Evolutionary conservation across 1,140 invertebrate species (phyloP).

Genomic region (Drosophila serrata): DNA sequence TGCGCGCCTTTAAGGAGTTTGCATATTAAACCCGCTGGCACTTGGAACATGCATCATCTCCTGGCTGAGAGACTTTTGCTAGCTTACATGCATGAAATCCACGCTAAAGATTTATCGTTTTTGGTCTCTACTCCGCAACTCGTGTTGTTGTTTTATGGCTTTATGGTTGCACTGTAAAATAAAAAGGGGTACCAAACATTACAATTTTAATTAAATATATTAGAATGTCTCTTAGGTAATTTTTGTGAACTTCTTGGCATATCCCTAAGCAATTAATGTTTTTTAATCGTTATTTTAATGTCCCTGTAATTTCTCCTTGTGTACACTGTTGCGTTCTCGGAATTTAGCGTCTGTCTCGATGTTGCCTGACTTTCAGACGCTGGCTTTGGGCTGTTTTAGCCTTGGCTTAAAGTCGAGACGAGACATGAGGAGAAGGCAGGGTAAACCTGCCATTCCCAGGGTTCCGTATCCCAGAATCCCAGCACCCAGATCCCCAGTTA

Average conservation of each 20-base stretch:
- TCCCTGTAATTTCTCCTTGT: not conserved
- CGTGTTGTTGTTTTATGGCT: slow-evolving; percentile 33
- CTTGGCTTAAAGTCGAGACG: slow-evolving; percentile 68
- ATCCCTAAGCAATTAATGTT: accelerated
- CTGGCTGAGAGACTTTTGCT: slow-evolving; percentile 40
- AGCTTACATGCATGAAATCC: slow-evolving; percentile 73
- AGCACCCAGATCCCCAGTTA: slow-evolving; percentile 29
- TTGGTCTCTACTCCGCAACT: slow-evolving; percentile 10
- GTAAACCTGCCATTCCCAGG: not conserved
- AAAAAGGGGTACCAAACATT: not conserved
- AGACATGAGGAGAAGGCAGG: slow-evolving; percentile 5
- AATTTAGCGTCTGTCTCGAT: slow-evolving; percentile 65
- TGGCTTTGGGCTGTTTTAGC: slow-evolving; percentile 65
- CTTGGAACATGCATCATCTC: slow-evolving; percentile 56
- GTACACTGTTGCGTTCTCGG: slow-evolving; percentile 54
- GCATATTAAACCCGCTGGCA: slow-evolving; percentile 55
- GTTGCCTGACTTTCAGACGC: slow-evolving; percentile 61
- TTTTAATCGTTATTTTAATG: not conserved
- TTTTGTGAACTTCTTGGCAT: not conserved
- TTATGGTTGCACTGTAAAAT: slow-evolving; percentile 12
- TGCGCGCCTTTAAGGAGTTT: slow-evolving; percentile 38
- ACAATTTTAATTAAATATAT: not conserved
- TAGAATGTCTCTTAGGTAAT: not conserved
- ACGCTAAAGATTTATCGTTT: slow-evolving; percentile 73
- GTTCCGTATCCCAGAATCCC: slow-evolving; percentile 10